Conservation (phyloP, 2,888 invertebrate species). For the Sinopyrophorus schimmeli region DNA sequence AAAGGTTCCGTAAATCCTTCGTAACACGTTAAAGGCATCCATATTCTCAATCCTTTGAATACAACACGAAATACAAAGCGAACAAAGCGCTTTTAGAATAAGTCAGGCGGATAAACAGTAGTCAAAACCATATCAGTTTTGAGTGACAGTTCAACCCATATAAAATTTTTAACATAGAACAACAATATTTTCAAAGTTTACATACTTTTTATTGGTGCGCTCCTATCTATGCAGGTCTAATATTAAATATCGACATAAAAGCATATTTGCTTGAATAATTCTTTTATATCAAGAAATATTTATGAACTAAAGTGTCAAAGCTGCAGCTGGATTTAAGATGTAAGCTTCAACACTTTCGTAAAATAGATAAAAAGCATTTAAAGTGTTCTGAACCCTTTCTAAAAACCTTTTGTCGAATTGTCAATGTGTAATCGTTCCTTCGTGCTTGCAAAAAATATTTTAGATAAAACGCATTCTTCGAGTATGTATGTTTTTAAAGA, state of each 20-base stretch:
- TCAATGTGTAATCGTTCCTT: conserved; percentile 19
- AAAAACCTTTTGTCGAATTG: conserved; percentile 20
- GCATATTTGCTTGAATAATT: background rate
- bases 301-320: background rate
- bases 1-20: conserved; percentile 24
- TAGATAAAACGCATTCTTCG: conserved; percentile 1
- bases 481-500: too few species aligned
- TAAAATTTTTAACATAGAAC: background rate
- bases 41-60: conserved; percentile 32
- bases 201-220: background rate
- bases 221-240: background rate
- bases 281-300: conserved; percentile 8
- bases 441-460: conserved; percentile 1
- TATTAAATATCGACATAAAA: background rate
- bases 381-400: conserved; percentile 25
- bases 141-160: conserved; percentile 6
- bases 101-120: conserved; percentile 27
- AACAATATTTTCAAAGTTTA: background rate
- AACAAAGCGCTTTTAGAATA: conserved; percentile 22
- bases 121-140: conserved; percentile 23
- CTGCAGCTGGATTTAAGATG: conserved; percentile 21
- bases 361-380: conserved; percentile 17
- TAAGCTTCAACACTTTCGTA: conserved; percentile 24
- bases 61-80: conserved; percentile 23
- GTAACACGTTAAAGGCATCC: conserved; percentile 21